These are phyloP conservation scores for Chroicocephalus ridibundus DNA, from an alignment of 2,113 vertebrate genomes.

Conservation along the genomic window DNA sequence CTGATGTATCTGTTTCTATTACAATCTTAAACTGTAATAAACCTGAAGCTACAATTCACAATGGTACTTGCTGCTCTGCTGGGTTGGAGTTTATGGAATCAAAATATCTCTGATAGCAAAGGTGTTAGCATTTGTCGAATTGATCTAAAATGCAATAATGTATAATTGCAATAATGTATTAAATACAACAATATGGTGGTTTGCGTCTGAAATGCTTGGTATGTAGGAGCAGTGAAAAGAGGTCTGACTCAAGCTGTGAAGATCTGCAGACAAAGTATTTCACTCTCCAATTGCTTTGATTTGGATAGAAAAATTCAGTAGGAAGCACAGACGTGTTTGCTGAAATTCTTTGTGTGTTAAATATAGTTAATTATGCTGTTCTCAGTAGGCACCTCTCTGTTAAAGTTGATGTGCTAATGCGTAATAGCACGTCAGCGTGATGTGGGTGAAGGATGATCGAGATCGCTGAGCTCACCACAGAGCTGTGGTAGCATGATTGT, in stretches of 20 bases:
- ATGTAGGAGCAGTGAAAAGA: neutral
- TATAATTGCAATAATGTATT: neutral
- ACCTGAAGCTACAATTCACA: neutral
- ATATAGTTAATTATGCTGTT: neutral
- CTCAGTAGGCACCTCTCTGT: neutral
- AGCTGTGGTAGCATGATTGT: neutral
- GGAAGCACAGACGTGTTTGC: neutral
- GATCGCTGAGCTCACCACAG: neutral
- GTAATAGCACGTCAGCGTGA: fast-evolving
- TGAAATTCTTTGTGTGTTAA: neutral
- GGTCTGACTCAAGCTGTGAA: neutral
- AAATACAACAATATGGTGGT: fast-evolving
- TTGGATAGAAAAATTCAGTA: neutral
- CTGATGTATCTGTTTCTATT: neutral
- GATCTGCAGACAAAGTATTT: neutral
- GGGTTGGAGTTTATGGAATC: neutral
- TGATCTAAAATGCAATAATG: neutral
- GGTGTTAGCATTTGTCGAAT: neutral
- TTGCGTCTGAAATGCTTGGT: neutral
- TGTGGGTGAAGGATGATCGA: neutral
- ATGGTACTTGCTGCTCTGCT: neutral
- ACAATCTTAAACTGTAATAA: neutral
- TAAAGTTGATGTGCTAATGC: neutral
- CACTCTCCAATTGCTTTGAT: no score
- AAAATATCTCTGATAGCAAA: neutral